phyloP scores from a whole-genome alignment of 2,888 invertebrate species.

The Clistopyga incitator region DNA sequence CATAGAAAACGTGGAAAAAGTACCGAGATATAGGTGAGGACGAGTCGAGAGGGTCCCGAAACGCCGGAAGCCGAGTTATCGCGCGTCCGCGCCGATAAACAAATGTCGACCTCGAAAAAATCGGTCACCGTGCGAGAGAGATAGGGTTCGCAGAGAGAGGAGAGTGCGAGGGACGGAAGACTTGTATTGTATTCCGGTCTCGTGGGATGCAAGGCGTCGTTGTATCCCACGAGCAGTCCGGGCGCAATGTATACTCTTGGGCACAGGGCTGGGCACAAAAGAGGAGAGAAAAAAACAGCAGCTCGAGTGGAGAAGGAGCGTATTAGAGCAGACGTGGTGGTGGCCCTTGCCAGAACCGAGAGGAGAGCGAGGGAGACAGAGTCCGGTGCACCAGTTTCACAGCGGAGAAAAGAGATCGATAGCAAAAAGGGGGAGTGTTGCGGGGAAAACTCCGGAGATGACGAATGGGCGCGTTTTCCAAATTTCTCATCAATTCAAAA shows the following conservation, averaged over 20 bases:
- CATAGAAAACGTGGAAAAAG: constrained; percentile 30
- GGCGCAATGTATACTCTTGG: constrained; percentile 4
- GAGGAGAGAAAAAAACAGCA: not conserved
- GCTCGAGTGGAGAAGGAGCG: not conserved
- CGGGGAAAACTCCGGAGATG: constrained; percentile 43
- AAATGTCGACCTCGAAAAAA: constrained; percentile 61
- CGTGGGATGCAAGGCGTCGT: constrained; percentile 3
- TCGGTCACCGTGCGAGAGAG: constrained; percentile 50
- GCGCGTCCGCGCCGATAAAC: constrained; percentile 62
- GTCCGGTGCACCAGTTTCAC: constrained; percentile 65
- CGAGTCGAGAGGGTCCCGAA: constrained; percentile 34
- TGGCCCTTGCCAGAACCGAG: not conserved
- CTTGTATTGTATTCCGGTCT: constrained; percentile 26
- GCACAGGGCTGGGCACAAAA: constrained; percentile 10
- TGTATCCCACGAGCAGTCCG: constrained; percentile 3
- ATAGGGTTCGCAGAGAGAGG: not conserved
- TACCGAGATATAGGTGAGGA: constrained; percentile 36
- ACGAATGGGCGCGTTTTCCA: constrained; percentile 54
- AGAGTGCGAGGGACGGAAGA: not conserved
- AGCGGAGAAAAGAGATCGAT: constrained; percentile 66
- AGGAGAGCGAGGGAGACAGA: constrained; percentile 49
- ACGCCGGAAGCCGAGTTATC: constrained; percentile 62
- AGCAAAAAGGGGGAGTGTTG: constrained; percentile 52
- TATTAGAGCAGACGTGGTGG: constrained; percentile 20
- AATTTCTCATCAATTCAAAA: not conserved